Evolutionary conservation across 2,888 invertebrate species (phyloP), one percentile per base, ranked within the genome.

Genomic region (Volucella zonaria): DNA sequence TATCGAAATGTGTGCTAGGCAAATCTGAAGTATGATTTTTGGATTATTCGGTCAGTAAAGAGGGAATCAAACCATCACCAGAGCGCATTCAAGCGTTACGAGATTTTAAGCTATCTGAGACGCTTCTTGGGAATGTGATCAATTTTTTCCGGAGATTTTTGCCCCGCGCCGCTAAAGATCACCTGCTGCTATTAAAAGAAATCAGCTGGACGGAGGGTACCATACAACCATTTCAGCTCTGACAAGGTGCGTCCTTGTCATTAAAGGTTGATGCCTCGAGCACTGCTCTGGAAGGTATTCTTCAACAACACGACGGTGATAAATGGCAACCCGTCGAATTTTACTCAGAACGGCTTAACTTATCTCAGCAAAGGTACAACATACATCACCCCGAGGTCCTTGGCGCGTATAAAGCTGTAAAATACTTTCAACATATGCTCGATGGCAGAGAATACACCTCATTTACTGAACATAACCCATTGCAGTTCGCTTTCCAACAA

Each of bases 1-100:
- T 81, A 1, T 47, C 56, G 1, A 89, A 87, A 52, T 86, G 83
- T 40, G 43, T 49, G 9, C 10, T 15, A 8, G 86, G 87, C 3
- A 76, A 80, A 56, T 77, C 88, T 0, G 31, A 79, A n/a, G 85
- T 78, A 0, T 2, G 18, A 1, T 18, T 18, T 18, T 18, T 18
- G 18, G 18, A 2, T 18, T 18, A 18, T 18, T 18, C 18, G 18
- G 18, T 18, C 18, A 18, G 18, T 18, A 18, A 18, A 18, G 18
- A 18, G 18, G 18, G 2, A 18, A 18, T 18, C 18, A 18, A 18
- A 18, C 18, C 18, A 18, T 2, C 18, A 18, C 18, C 18, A 18
- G 18, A 18, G 18, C 18, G 2, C 1, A 18, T 18, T 18, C n/a
- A n/a, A n/a, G n/a, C n/a, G n/a, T n/a, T n/a, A n/a, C n/a, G 18